Conservation (phyloP, 2,888 invertebrate species). For the Thymelicus sylvestris region DNA sequence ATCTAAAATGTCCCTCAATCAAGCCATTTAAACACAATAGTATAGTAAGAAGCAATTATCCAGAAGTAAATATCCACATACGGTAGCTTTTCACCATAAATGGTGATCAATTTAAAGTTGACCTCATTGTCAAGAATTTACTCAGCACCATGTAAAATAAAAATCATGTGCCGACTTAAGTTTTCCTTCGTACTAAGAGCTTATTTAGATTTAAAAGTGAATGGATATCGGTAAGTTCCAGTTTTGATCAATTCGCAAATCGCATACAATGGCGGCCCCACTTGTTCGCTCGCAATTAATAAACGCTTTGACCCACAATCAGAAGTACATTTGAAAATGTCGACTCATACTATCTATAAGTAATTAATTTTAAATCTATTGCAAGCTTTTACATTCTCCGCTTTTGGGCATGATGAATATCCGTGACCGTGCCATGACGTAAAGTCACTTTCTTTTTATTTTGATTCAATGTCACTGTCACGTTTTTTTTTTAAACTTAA, state of each 20-base stretch:
- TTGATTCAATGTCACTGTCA: slow-evolving; percentile 56
- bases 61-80: slow-evolving; percentile 14
- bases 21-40: too few relatives aligned
- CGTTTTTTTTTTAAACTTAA: slow-evolving; percentile 43
- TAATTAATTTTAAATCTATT: slow-evolving; percentile 71
- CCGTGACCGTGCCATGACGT: slow-evolving; percentile 60
- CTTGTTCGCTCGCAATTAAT: slow-evolving; percentile 80
- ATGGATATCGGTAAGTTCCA: slow-evolving; percentile 73
- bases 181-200: slow-evolving; percentile 33
- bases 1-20: too few relatives aligned
- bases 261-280: slow-evolving; percentile 73
- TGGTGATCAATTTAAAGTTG: slow-evolving; percentile 11
- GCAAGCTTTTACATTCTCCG: slow-evolving; percentile 59
- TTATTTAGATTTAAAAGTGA: slow-evolving; percentile 70
- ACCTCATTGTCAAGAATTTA: slow-evolving; percentile 19
- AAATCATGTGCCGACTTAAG: slow-evolving; percentile 13
- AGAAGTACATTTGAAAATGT: slow-evolving; percentile 57
- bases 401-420: slow-evolving; percentile 55
- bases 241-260: slow-evolving; percentile 63
- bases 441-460: slow-evolving; percentile 67
- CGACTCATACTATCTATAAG: slow-evolving; percentile 67
- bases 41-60: slow-evolving; percentile 10
- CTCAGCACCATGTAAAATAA: slow-evolving; percentile 13
- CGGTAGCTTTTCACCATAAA: slow-evolving; percentile 9
- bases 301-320: slow-evolving; percentile 75